Base-by-base conservation (phyloP, 2,113 vertebrate species). In the Cochlearius cochlearius region DNA sequence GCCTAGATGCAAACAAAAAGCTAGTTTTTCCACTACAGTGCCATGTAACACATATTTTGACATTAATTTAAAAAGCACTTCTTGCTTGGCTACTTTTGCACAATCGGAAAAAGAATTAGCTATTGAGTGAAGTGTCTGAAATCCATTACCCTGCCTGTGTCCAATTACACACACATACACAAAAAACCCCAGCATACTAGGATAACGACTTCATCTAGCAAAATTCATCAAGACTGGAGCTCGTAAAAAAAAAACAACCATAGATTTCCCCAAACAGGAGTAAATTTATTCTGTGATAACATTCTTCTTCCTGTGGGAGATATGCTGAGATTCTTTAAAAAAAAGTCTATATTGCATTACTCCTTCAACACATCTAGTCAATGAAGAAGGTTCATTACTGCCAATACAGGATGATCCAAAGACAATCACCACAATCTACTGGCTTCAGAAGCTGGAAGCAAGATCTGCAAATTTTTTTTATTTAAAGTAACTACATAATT, bases 191-290 rank as follows among this genome's bases (percentile, higher is more conserved):
- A 63, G 17, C 12, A 23, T 39, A 50, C 23, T 36, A 29, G n/a
- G 29, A 60, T 9, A 75, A 72, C 29, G 10, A 59, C 39, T 55
- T 60, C 41, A 93, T 32, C 34, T 38, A 91, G 59, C 36, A 91
- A 92, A 92, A 91, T 39, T 36, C 49, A 79, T 47, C 25, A 78
- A 56, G 49, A 88, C 12, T 22, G 29, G 21, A 86, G 19, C 47
- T 82, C 0, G 0, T 58, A 23, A 55, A 45, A 75, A 34, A 55
- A 22, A 3, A 2, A 12, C 10, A 3, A 3, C 12, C 12, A 68
- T 0, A 59, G n/a, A 74, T 13, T 87, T 85, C 34, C 69, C 41
- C 7, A 3, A 78, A 81, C 11, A 74, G 23, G 18, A 80, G 16
- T 8, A 49, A 55, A n/a, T 50, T 38, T 12, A 58, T 49, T 91